Base-by-base conservation (phyloP, 2,888 invertebrate species). In the Villa cingulata region DNA sequence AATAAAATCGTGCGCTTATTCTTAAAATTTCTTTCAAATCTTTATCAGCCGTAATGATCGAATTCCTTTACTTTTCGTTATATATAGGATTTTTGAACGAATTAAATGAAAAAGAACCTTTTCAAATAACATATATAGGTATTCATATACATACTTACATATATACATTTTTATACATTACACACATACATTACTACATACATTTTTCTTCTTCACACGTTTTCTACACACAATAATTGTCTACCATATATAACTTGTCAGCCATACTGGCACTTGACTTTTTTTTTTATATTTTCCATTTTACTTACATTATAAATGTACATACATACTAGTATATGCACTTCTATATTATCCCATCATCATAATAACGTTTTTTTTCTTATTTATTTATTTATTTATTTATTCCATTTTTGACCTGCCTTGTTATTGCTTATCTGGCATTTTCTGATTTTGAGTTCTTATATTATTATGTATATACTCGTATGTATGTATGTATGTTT, bases 31-130 rank as follows among this genome's bases (percentile, higher is more conserved):
- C 45, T 34, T 20, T 15, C 14, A 18, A 32, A 15, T 9, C 32
- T 18, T 45, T 49, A 41, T 43, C 51, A 41, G 43, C 41, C 46
- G 38, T 43, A 43, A 42, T 40, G 46, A 51, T 51, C 51, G 48
- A 51, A 51, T 51, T 51, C 50, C 45, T 43, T 50, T 45, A 37
- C 29, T 40, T 23, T 23, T 23, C 7, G 23, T 23, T 23, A 6
- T 23, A 23, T 23, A 4, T 23, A 6, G 23, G 7, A 39, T 39
- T 44, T 40, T 40, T 12, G 14, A 45, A 27, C 18, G 38, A 45
- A n/a, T n/a, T n/a, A n/a, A n/a, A n/a, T n/a, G n/a, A n/a, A n/a
- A 45, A 39, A 40, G 34, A 45, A 40, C 40, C 17, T 45, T 40
- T 40, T 39, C 45, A 39, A 40, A 23, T 6, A 23, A 23, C n/a